These are phyloP conservation scores for Pegea sp. DNA, from an alignment of 23 tunicate species.

Conservation along the genomic window DNA sequence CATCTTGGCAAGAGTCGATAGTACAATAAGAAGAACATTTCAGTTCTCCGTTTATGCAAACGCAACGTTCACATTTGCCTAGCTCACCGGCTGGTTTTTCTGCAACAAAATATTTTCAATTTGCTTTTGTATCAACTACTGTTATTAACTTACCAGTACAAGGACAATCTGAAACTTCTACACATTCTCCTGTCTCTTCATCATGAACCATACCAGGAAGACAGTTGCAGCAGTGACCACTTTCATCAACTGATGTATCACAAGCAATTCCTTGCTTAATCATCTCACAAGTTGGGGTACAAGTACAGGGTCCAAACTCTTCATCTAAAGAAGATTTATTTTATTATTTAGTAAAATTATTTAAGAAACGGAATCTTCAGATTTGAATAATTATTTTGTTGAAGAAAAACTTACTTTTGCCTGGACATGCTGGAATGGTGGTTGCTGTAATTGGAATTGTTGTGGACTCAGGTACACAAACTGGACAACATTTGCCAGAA, in stretches of 20 bases:
- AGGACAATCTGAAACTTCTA: slow-evolving; percentile 46
- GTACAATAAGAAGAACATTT: slow-evolving; percentile 50
- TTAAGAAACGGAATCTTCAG: too few species aligned
- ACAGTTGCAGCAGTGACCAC: slow-evolving; percentile 36
- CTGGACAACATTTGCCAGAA: slow-evolving; percentile 66
- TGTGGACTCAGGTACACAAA: slow-evolving; percentile 29
- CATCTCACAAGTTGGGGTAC: slow-evolving; percentile 34
- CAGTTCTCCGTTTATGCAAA: slow-evolving; percentile 34
- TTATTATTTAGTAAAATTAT: too few species aligned
- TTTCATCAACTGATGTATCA: slow-evolving; percentile 3
- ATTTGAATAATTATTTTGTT: too few species aligned
- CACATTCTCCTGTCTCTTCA: slow-evolving; percentile 56
- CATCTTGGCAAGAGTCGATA: slow-evolving; percentile 14
- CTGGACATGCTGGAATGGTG: slow-evolving; percentile 7
- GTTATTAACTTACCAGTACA: slow-evolving; percentile 22
- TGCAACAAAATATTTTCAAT: slow-evolving; percentile 1
- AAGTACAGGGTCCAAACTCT: slow-evolving; percentile 34
- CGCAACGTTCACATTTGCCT: slow-evolving; percentile 32
- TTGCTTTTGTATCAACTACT: too few species aligned
- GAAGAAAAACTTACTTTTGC: slow-evolving; percentile 24
- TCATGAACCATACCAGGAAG: slow-evolving; percentile 62
- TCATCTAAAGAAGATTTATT: slow-evolving; percentile 22
- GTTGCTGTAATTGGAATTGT: slow-evolving; percentile 14
- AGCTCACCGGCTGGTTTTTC: slow-evolving; percentile 1
- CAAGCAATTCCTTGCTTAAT: slow-evolving; percentile 12